Conservation (phyloP, 2,888 invertebrate genomes). For the Epistrophella euchroma region DNA sequence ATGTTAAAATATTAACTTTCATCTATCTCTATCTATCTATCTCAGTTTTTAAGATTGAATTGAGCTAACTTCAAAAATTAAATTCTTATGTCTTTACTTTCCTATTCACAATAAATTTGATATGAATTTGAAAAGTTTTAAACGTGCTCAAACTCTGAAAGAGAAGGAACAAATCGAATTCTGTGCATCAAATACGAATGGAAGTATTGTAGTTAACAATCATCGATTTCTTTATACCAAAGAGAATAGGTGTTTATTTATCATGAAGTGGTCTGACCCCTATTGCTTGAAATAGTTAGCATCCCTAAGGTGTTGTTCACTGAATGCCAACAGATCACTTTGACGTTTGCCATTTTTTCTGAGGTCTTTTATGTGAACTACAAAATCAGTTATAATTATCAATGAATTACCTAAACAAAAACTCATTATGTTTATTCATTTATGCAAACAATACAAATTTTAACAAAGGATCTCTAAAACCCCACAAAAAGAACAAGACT, state of each 20-base stretch:
- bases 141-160: too few species aligned
- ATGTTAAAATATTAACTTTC: too few species aligned
- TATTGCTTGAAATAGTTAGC: background rate
- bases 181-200: too few species aligned
- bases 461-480: background rate
- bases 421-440: background rate
- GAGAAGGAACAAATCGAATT: too few species aligned
- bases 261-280: background rate
- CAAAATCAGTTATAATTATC: background rate
- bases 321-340: background rate
- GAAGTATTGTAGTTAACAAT: background rate
- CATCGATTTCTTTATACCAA: background rate
- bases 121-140: too few species aligned
- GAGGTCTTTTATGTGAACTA: background rate
- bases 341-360: background rate
- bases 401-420: background rate
- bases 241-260: background rate
- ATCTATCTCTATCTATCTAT: too few species aligned
- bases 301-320: background rate
- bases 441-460: background rate
- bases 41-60: too few species aligned
- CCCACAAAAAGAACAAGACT: background rate
- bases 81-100: too few species aligned
- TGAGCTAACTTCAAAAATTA: too few species aligned
- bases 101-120: too few species aligned